Base-by-base conservation (phyloP, 2,797 vertebrate species). In the Bryconaethiops microstoma region DNA sequence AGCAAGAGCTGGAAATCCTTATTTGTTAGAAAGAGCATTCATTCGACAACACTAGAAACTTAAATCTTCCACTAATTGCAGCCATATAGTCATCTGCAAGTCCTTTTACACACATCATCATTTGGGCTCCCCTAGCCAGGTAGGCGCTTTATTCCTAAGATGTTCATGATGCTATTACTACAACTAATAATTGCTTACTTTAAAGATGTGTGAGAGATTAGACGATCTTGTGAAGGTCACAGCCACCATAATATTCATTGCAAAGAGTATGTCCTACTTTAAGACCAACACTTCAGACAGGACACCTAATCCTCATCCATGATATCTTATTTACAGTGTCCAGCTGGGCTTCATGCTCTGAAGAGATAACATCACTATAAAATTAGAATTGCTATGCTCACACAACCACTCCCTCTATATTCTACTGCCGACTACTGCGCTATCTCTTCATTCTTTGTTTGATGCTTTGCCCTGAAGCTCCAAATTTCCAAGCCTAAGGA, bases 171-270 rank as follows among this genome's bases (percentile, higher is more conserved):
- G 72, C 29, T 64, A 83, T 81, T 68, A 77, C 35, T 35, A 35
- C 60, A 60, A 68, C 73, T 74, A 83, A 86, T 81, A 72, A 72
- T 74, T 42, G 60, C 50, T 76, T 69, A 60, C 70, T 79, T 45
- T 13, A 76, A 14, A 14, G 45, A 80, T 72, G 64, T 3, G 70
- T 52, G 50, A 57, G 19, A 67, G 17, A 65, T 39, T 7, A 64
- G 29, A 29, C 7, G 40, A 63, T 17, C 17, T 57, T 52, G 10
- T 64, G 45, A 57, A 57, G 35, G 45, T 63, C 63, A 6, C 67
- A 81, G 45, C 40, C 63, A 48, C 21, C n/a, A 14, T 63, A 29
- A 55, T 19, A 62, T 21, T 39, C 19, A 52, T 39, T 12, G 74
- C 17, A 7, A 7, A 45, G 59, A 59, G 48, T 55, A 7, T 54